Percentiles rank a stretch among this genome's conserved stretches.
phyloP scores from a whole-genome alignment of 1,140 invertebrate genomes.

The Orussus abietinus region DNA sequence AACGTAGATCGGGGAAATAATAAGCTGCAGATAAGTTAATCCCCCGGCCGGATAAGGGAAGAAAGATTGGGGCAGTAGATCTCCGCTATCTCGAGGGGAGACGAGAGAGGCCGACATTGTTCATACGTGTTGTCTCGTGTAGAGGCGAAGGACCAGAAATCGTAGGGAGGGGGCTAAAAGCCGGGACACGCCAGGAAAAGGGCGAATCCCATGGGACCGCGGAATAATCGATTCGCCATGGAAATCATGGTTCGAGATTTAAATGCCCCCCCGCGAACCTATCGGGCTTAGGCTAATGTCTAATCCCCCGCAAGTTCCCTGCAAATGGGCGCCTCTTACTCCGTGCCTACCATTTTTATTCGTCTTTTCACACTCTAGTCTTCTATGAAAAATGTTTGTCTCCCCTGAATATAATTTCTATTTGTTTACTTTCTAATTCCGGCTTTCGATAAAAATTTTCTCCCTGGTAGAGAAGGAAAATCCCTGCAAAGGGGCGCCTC shows the following conservation, averaged over 20 bases:
- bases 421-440: too few species aligned
- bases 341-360: neutral
- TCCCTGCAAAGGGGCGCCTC: too few species aligned
- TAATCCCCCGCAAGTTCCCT: too few species aligned
- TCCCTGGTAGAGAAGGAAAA: too few species aligned
- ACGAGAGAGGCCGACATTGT: conserved; percentile 30
- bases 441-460: too few species aligned
- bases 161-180: conserved; percentile 13
- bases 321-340: neutral
- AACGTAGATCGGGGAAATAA: conserved; percentile 53
- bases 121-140: conserved; percentile 38
- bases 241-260: conserved; percentile 55
- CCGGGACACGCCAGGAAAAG: conserved; percentile 21
- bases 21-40: conserved; percentile 54
- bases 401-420: too few species aligned
- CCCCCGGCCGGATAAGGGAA: conserved; percentile 47
- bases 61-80: conserved; percentile 24
- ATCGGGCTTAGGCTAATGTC: too few species aligned
- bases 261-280: conserved; percentile 52
- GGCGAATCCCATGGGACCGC: conserved; percentile 49
- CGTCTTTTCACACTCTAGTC: neutral
- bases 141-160: conserved; percentile 20
- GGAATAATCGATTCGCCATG: conserved; percentile 50
- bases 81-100: conserved; percentile 21
- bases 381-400: too few species aligned